Evolutionary conservation across 2,888 invertebrate genomes (phyloP).

Genomic region (Lydus trimaculatus): DNA sequence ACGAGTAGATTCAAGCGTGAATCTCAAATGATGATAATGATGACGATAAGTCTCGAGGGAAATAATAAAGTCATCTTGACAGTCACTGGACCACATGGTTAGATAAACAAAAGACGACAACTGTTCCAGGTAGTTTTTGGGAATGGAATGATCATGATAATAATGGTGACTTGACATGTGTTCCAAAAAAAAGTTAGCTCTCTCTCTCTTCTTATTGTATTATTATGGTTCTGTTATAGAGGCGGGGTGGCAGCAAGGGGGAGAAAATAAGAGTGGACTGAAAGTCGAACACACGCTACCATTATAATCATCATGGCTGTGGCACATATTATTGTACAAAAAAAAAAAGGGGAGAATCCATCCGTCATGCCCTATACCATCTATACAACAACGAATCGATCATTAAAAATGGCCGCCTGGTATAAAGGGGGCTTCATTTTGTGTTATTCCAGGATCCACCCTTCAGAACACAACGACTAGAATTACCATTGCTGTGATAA

Average conservation of each 20-base stretch:
- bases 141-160: slow-evolving; percentile 1
- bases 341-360: neutral
- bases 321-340: neutral
- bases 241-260: neutral
- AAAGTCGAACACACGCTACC: slow-evolving; percentile 5
- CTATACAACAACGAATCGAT: slow-evolving; percentile 22
- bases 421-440: slow-evolving; percentile 41
- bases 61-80: slow-evolving; percentile 2
- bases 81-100: neutral
- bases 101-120: slow-evolving; percentile 4
- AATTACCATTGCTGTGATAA: neutral
- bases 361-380: slow-evolving; percentile 27
- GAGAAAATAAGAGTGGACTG: neutral
- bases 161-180: slow-evolving; percentile 30
- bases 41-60: neutral
- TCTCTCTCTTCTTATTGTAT: neutral
- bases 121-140: slow-evolving; percentile 21
- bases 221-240: neutral
- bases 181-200: slow-evolving; percentile 19
- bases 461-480: neutral
- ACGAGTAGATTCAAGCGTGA: neutral
- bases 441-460: slow-evolving; percentile 13
- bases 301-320: slow-evolving; percentile 7
- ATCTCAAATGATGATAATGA: neutral
- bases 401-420: slow-evolving; percentile 32